Evolutionary conservation across 2,113 vertebrate species (phyloP), one percentile per base, ranked within the genome.

Genomic region (Panthera leo): DNA sequence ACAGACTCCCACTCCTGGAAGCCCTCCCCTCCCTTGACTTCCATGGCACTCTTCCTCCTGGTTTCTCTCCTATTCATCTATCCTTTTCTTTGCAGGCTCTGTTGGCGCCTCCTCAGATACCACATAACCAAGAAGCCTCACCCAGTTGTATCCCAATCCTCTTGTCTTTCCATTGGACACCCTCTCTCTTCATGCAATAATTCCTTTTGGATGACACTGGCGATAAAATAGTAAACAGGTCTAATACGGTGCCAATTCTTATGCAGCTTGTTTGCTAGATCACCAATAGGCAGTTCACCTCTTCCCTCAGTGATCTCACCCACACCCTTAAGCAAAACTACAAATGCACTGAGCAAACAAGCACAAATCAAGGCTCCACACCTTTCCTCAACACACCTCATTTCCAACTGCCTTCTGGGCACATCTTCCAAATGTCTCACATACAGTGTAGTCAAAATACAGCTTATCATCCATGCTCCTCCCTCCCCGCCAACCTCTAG

Each of bases 341-440:
- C 75, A 67, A 94, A 53, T 42, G n/a, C n/a, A 27, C 0, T 25
- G 39, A 55, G n/a, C 45, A 92, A 48, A 78, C 51, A 82, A 76
- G 79, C n/a, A 89, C 65, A 70, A 89, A 82, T 63, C 58, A 83
- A 87, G 15, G n/a, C 82, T 53, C 36, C 9, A 36, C 16, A 84
- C 34, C n/a, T 93, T 53, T 88, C 89, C 27, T 45, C 68, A 93
- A 92, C 63, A 90, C 21, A 89, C 23, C 31, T 93, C 85, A 39
- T 95, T 88, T 95, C 75, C 53, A 95, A 85, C 61, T 63, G 36
- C 15, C 55, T 84, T 90, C 31, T 83, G 73, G 4, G 6, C 27
- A 61, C 11, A 85, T 36, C 79, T 70, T 51, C 92, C 73, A 96
- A 91, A 63, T 65, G 58, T n/a, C 78, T 85, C 78, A 93, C 86